A percentile compares a stretch with the other conserved stretches of the same genome.
Conservation (phyloP, 2,888 invertebrate species). For the Heteromurus nitidus region DNA sequence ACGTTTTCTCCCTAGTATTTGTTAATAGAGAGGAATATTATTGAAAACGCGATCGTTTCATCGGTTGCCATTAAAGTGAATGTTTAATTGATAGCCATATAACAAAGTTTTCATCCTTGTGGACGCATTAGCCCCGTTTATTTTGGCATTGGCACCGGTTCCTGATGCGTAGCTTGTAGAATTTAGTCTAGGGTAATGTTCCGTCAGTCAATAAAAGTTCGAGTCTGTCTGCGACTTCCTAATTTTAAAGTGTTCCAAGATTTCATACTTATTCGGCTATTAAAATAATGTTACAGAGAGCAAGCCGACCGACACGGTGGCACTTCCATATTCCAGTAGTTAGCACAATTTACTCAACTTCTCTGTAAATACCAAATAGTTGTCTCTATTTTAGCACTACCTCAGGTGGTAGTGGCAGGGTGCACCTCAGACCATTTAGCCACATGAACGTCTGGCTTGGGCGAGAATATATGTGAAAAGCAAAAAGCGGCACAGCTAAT, state of each 20-base stretch:
- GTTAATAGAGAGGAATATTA: too few relatives aligned
- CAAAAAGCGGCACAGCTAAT: conserved; percentile 9
- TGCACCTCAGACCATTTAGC: conserved; percentile 25
- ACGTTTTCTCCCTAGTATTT: too few relatives aligned
- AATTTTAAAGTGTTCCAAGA: conserved; percentile 4
- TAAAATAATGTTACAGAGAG: conserved; percentile 15
- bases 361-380: conserved; percentile 22
- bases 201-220: conserved; percentile 35
- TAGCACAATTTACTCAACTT: conserved; percentile 52
- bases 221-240: conserved; percentile 28
- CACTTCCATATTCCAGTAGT: conserved; percentile 46
- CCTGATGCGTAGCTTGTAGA: too few relatives aligned
- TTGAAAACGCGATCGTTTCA: too few relatives aligned
- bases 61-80: too few relatives aligned
- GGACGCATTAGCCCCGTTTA: too few relatives aligned
- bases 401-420: background rate
- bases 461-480: too few relatives aligned
- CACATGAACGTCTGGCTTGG: too few relatives aligned
- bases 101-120: too few relatives aligned
- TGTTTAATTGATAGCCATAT: too few relatives aligned
- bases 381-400: conserved; percentile 29
- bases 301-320: conserved; percentile 48
- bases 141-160: too few relatives aligned
- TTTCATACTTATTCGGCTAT: background rate
- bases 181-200: conserved; percentile 5